Base-by-base conservation (phyloP, 2,113 vertebrate genomes). In the Forbesichthys papilliferus region DNA sequence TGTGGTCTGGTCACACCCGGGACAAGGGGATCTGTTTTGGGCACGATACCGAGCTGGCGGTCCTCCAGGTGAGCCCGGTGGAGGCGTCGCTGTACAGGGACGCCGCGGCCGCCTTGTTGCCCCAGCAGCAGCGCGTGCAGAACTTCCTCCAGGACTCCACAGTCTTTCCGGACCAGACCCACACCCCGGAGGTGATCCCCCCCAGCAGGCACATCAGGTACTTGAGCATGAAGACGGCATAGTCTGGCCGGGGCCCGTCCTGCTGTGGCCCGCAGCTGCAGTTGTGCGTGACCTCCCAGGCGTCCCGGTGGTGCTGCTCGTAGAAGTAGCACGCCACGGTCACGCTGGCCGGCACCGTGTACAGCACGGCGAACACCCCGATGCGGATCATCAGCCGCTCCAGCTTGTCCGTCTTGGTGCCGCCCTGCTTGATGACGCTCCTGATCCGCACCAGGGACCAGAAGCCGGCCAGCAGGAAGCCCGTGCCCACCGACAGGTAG, bases 141-240 rank as follows among this genome's bases (percentile, higher is more conserved):
- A 97, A 94, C 2, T 93, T 94, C 75, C 94, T 89, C 96, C 96
- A 98, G 3, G 96, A 96, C 71, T 98, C 96, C 0, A 98, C 75
- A 0, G 96, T 98, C 80, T 98, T 98, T 5, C 95, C 94, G 0
- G 96, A 98, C 96, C 96, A 98, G 83, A 97, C 92, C 96, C 96
- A 98, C 20, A 94, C 93, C 0, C 96, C 96, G 0, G 96, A 98
- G 1, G 96, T 97, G 91, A 98, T 97, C 83, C 96, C 96, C 78
- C 96, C 96, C 66, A 98, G 93, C n/a, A 97, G 93, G 82, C 95
- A 96, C 96, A 96, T 98, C 73, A 98, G 97, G 88, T 98, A 98
- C 81, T 98, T 98, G 33, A 98, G 92, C 96, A 98, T 98, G 85
- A 98, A 98, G 74, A 98, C 95, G 0, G 96, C 96, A 0, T 97